A percentile compares a stretch with the other conserved stretches of the same genome.
These are phyloP conservation scores for Cyanoliseus patagonus DNA, from an alignment of 2,113 vertebrate species.

Conservation along the genomic window DNA sequence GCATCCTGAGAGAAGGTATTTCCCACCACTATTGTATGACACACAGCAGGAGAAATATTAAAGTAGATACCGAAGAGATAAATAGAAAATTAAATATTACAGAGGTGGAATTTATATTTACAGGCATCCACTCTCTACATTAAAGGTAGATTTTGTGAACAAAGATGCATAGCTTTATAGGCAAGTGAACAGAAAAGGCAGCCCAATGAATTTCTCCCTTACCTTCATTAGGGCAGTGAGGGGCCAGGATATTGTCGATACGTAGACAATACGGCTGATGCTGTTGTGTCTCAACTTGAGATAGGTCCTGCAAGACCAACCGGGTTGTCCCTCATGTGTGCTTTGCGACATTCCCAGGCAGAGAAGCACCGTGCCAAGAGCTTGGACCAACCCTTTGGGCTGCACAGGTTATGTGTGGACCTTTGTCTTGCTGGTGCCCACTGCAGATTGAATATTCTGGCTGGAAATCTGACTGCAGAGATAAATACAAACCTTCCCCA, in stretches of 20 bases:
- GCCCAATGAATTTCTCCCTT: not conserved
- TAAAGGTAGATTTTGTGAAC: not conserved
- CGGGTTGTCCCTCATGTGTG: accelerated
- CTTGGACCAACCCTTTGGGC: not conserved
- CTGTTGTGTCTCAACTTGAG: not conserved
- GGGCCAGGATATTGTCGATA: not conserved
- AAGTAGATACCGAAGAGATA: not conserved
- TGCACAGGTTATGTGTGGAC: not conserved
- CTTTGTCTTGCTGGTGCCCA: not conserved
- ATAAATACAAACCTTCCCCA: accelerated
- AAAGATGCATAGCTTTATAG: not conserved
- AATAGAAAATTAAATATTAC: not conserved
- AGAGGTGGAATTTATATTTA: not conserved
- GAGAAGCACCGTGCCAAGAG: accelerated
- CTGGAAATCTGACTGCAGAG: not conserved
- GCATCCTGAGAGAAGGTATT: not conserved
- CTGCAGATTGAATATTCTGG: not conserved
- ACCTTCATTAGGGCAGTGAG: not conserved
- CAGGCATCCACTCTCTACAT: not conserved
- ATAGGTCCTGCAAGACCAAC: not conserved
- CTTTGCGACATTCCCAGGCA: not conserved
- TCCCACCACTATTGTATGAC: not conserved
- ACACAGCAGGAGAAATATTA: not conserved
- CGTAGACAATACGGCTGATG: not conserved
- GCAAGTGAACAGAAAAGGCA: not conserved